Base-by-base conservation (phyloP, 2,797 vertebrate species). In the Eulemur coronatus region DNA sequence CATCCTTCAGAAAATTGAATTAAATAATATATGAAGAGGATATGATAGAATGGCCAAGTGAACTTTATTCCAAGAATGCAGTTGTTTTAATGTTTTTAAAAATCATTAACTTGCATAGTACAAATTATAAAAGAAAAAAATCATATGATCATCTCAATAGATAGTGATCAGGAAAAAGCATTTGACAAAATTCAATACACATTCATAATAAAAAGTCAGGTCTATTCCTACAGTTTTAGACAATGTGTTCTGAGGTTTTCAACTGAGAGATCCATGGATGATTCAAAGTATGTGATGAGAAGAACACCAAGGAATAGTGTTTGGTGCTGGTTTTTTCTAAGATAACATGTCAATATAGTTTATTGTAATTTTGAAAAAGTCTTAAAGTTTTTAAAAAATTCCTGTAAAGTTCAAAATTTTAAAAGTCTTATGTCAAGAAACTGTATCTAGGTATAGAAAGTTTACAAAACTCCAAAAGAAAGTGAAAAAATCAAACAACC, bases 281-380 rank as follows among this genome's bases (percentile, higher is more conserved):
- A 65, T 65, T 15, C 33, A 65, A 65, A 65, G 63, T n/a, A 65
- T 18, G 33, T 18, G 33, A 65, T n/a, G 15, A 65, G 33, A n/a
- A 65, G 63, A 65, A 65, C 33, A 65, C 3, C 85, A 94, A 95
- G 94, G 92, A 95, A 97, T 93, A 97, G 94, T 79, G 88, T 90
- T 97, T 98, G 96, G 97, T 95, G 96, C 2, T 28, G 78, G 90
- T 92, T 33, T 82, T 57, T 52, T 94, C 46, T 84, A 96, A 98
- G 97, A 98, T 85, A 97, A 97, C 35, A 96, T 41, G 89, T 96
- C 96, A 96, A 81, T 96, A 96, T 57, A 89, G 89, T 95, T 98
- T 96, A 97, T 35, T 96, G 92, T 95, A 95, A n/a, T 2, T 55
- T 95, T 96, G 65, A 80, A 97, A 86, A 96, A 75, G 95, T 41